These are phyloP conservation scores for Meda fulgida DNA, from an alignment of 2,797 vertebrate species.

Conservation along the genomic window DNA sequence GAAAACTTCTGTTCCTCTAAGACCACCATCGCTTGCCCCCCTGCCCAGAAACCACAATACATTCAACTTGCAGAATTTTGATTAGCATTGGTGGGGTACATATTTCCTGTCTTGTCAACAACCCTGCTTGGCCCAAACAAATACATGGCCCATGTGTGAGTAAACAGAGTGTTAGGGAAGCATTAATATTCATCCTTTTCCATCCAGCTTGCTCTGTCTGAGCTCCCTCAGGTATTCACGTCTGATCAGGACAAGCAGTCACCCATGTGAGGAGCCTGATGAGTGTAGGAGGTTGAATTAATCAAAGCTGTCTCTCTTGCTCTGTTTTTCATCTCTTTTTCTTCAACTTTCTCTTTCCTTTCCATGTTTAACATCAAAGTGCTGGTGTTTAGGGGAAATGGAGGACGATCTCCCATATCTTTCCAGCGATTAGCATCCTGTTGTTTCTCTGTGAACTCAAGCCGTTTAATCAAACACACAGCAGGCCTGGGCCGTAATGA, in stretches of 20 bases:
- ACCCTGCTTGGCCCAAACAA: conserved; percentile 3
- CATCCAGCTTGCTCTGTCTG: conserved; percentile 30
- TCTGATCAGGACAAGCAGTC: conserved; percentile 35
- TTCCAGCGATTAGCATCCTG: conserved; percentile 32
- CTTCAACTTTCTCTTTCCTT: conserved; percentile 12
- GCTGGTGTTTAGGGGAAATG: conserved; percentile 18
- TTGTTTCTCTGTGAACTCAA: conserved; percentile 39
- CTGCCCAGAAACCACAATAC: not conserved
- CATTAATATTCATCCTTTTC: conserved; percentile 48
- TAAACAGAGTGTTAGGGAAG: conserved; percentile 14
- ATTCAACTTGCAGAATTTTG: conserved; percentile 9
- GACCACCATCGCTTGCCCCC: not conserved
- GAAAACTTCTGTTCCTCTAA: not conserved
- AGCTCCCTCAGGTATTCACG: conserved; percentile 21
- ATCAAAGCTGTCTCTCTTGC: conserved; percentile 9
- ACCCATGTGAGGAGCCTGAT: conserved; percentile 42
- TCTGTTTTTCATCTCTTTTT: not conserved
- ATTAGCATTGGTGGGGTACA: conserved; percentile 9
- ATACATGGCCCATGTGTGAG: conserved; percentile 8
- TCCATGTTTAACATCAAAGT: conserved; percentile 20
- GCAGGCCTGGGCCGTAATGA: conserved; percentile 10
- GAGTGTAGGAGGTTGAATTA: conserved; percentile 39
- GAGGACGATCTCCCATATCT: conserved; percentile 33
- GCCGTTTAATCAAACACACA: conserved; percentile 41
- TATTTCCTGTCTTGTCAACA: conserved; percentile 35